Conservation (phyloP, 2,888 invertebrate genomes). For the Acrobasis consociella region DNA sequence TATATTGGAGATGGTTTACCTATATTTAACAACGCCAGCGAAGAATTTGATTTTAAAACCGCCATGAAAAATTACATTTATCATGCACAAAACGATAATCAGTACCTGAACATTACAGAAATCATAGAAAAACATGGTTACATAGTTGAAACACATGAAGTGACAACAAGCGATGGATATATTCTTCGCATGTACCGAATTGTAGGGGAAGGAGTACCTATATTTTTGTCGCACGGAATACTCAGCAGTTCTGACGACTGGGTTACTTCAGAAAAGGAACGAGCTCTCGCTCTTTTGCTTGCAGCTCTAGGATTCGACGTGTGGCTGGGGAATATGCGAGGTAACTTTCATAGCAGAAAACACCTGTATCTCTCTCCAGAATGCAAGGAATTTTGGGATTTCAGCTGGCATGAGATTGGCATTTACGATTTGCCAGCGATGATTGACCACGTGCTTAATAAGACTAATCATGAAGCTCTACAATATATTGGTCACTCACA, state of each 20-base stretch:
- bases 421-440: constrained; percentile 87
- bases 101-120: background rate
- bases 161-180: constrained; percentile 40
- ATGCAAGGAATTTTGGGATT: constrained; percentile 78
- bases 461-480: constrained; percentile 78
- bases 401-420: constrained; percentile 90
- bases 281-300: constrained; percentile 81
- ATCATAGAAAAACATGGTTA: constrained; percentile 6
- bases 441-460: constrained; percentile 84
- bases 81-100: background rate
- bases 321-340: constrained; percentile 90
- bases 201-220: constrained; percentile 50
- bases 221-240: constrained; percentile 89
- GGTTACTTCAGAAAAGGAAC: constrained; percentile 83
- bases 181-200: constrained; percentile 35
- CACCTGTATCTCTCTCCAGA: constrained; percentile 62
- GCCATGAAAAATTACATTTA: too few relatives aligned
- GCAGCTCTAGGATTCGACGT: constrained; percentile 84
- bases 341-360: constrained; percentile 83
- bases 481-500: constrained; percentile 89
- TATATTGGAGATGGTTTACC: too few relatives aligned
- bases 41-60: too few relatives aligned
- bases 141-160: constrained; percentile 3
- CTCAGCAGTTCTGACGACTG: constrained; percentile 87
- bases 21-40: too few relatives aligned